Base-by-base conservation (phyloP, 2,797 vertebrate genomes). In the Poeciliopsis paucimaculata region DNA sequence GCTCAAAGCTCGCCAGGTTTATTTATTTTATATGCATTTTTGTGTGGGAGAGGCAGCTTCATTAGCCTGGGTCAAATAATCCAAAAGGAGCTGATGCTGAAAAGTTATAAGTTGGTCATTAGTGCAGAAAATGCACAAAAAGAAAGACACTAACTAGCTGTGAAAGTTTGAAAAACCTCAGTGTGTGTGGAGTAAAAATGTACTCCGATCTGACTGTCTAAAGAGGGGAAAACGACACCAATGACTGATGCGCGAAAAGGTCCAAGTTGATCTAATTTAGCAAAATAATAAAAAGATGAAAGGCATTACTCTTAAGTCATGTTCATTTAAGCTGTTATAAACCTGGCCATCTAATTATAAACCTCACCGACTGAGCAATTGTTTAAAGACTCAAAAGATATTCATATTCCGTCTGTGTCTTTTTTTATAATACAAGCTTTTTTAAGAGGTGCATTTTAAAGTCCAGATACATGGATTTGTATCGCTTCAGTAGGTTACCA, bases 401-500 rank as follows among this genome's bases (percentile, higher is more conserved):
- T 46, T 75, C 51, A 41, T 0, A 73, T 31, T 47, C 12, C 51
- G 64, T 64, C 43, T 77, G 8, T 47, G 77, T 49, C n/a, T 76
- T 20, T 23, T 53, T 1, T 78, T 72, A 4, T 76, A 45, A 77
- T 72, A 43, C 1, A 9, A 71, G 36, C 28, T 78, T 72, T 18
- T 55, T 72, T 26, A 66, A 68, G 68, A 73, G 47, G 15, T 78
- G 53, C 34, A 47, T 57, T 82, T 82, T 73, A 83, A 72, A 77
- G 70, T 77, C 84, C 82, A 84, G 80, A 47, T 82, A 46, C 34
- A 16, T 64, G 72, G 31, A 81, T 90, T 88, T 76, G 81, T 84
- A 53, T 84, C 41, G 71, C 89, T 84, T 90, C 87, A 83, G 87
- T 86, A 77, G 74, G 84, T 92, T 76, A 76, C 71, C 89, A 80